Conservation (phyloP, 2,113 vertebrate genomes). For the Dipodomys ordii region DNA sequence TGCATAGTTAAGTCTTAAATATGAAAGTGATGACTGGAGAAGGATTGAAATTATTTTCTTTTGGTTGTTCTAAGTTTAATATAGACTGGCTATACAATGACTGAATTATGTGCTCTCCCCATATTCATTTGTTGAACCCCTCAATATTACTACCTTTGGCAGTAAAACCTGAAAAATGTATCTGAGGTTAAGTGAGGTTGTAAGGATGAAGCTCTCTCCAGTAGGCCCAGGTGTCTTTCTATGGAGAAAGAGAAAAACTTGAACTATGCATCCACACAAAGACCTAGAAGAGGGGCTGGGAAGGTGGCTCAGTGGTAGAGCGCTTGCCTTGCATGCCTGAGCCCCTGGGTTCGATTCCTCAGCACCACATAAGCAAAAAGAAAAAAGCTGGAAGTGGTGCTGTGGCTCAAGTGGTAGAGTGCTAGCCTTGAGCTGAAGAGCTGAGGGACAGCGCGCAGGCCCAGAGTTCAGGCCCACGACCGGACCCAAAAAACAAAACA, state of each 20-base stretch:
- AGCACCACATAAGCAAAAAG: no score
- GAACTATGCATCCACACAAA: background rate
- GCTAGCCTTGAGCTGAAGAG: no score
- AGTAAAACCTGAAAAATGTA: no score
- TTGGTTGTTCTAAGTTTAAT: constrained; percentile 27
- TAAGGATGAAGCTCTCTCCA: background rate
- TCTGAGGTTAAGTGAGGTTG: background rate
- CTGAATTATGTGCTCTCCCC: background rate
- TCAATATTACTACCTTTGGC: background rate
- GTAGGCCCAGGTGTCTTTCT: background rate
- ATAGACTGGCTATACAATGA: constrained; percentile 10
- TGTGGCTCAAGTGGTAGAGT: no score
- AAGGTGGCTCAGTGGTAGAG: no score
- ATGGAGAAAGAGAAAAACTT: background rate
- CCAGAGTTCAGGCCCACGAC: no score
- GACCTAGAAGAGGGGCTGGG: background rate
- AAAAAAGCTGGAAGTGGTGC: no score
- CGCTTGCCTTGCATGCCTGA: no score
- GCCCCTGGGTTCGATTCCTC: no score
- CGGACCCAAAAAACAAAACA: no score
- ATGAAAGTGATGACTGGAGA: background rate
- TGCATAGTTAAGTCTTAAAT: background rate
- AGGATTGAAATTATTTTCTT: background rate
- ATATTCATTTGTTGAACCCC: background rate
- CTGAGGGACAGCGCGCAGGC: no score